Conservation (phyloP, 2,797 vertebrate genomes). For the Lutjanus campechanus region DNA sequence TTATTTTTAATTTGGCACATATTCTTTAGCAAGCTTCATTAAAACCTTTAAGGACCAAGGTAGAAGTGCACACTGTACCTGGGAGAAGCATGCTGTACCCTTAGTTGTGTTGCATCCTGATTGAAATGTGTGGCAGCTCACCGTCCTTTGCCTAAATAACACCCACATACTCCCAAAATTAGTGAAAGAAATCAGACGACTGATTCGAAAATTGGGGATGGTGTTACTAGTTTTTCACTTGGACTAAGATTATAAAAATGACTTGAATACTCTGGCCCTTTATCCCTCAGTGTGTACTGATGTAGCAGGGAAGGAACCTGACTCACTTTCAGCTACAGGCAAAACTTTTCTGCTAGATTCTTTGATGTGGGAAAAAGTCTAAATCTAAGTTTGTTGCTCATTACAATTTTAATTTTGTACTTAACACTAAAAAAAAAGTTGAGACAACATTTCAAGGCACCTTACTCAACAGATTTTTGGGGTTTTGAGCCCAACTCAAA, state of each 20-base stretch:
- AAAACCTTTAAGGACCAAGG: conserved; percentile 53
- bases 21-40: conserved; percentile 55
- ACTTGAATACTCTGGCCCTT: background rate
- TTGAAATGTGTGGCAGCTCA: conserved; percentile 57
- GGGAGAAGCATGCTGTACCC: conserved; percentile 64
- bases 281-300: conserved; percentile 41
- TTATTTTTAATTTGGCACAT: conserved; percentile 84
- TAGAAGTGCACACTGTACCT: conserved; percentile 64
- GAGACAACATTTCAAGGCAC: no score
- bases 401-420: conserved; percentile 16
- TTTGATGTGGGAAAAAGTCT: conserved; percentile 30
- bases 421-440: no score
- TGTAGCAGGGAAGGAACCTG: conserved; percentile 28
- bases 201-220: conserved; percentile 29
- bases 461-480: no score
- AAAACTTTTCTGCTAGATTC: conserved; percentile 33
- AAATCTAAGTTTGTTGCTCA: conserved; percentile 38
- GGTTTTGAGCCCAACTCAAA: no score
- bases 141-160: conserved; percentile 40
- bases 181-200: conserved; percentile 12
- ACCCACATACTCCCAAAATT: conserved; percentile 30
- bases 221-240: conserved; percentile 33
- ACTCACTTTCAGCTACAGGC: conserved; percentile 33
- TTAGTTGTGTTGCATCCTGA: conserved; percentile 53
- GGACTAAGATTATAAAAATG: conserved; percentile 22